phyloP scores from a whole-genome alignment of 1,140 invertebrate genomes.

The Papilio glaucus region DNA sequence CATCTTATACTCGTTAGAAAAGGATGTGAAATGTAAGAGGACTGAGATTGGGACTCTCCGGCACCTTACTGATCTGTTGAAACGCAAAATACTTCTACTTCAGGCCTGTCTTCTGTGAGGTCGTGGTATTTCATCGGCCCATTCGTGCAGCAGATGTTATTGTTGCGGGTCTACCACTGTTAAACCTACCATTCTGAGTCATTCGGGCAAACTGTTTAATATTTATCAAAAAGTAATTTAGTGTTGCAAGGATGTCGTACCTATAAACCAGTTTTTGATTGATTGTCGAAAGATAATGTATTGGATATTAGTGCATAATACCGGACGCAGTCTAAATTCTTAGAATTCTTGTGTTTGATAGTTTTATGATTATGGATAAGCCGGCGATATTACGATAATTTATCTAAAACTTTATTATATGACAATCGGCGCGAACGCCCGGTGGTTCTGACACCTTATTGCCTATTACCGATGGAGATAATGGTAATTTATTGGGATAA shows the following conservation, averaged over 20 bases:
- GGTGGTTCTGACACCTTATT: slow-evolving; percentile 31
- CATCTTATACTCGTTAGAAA: no score
- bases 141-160: no score
- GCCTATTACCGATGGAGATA: slow-evolving; percentile 32
- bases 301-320: neutral
- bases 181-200: no score
- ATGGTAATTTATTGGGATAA: slow-evolving; percentile 22
- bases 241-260: slow-evolving; percentile 8
- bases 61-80: no score
- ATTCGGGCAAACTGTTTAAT: no score
- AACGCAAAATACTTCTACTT: no score
- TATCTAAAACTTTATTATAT: slow-evolving; percentile 28
- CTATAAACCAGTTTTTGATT: neutral
- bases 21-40: no score
- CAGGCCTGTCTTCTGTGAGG: no score
- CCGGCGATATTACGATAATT: slow-evolving; percentile 20
- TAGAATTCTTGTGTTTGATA: slow-evolving; percentile 24
- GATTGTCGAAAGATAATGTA: slow-evolving; percentile 42
- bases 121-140: no score
- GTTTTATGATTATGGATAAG: slow-evolving; percentile 30
- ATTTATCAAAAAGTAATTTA: no score
- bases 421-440: slow-evolving; percentile 16
- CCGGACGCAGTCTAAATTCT: neutral
- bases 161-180: no score
- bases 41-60: no score